Base-by-base conservation (phyloP, 2,888 invertebrate species). In the Timandra comae region DNA sequence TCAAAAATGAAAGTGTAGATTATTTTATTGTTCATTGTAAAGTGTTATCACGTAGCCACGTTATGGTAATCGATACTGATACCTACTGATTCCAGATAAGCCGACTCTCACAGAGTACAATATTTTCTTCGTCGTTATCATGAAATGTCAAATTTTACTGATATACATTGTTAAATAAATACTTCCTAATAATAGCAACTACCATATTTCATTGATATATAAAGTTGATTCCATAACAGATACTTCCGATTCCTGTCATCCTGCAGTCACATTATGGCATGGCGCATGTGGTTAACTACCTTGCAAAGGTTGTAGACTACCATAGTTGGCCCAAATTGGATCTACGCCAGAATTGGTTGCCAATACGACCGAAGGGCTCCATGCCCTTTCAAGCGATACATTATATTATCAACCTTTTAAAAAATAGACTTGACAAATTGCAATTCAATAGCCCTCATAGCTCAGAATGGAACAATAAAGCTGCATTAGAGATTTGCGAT, bases 21-120 rank as follows among this genome's bases (percentile, higher is more conserved):
- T 46, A 49, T 54, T 55, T 53, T 56, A 51, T 49, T 48, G 50
- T 52, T 52, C 51, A 56, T 57, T 52, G 52, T 59, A 52, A 61
- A 54, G 39, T 47, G 51, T 56, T 74, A 73, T 74, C 68, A 52
- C 48, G 41, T 52, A 58, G 61, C 63, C 62, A 53, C 57, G 73
- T 73, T 74, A 77, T 50, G 50, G 60, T 73, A 75, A 79, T 78
- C 75, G 60, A 68, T 67, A 63, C 42, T 63, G 73, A 78, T 76
- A 76, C 16, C 7, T 32, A 65, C 57, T 51, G 49, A 56, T 52
- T 55, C 37, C 40, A 36, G 71, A 76, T 74, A 72, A 62, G 39
- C 39, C 38, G 47, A 58, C 59, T 66, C 55, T 62, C 56, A 52
- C 48, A 35, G 28, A 41, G 41, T 45, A 39, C 41, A 16, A 44